phyloP scores from a whole-genome alignment of 2,113 vertebrate genomes.

The Malurus cyaneus region DNA sequence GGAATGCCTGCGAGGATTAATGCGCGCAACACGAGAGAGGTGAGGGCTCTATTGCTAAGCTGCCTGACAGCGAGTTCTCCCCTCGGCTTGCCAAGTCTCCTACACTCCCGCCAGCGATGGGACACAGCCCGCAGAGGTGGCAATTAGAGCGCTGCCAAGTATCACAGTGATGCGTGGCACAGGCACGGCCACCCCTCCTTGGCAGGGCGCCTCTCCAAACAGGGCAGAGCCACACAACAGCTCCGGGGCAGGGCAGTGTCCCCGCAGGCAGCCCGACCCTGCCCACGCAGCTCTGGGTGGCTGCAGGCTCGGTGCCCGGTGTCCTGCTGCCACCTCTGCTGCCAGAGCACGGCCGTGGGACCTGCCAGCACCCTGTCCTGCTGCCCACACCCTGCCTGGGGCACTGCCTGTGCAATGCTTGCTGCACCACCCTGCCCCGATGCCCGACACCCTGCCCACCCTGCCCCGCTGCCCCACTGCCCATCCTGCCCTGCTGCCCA shows the following conservation, averaged over 20 bases:
- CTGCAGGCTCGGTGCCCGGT: neutral
- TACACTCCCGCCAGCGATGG: neutral
- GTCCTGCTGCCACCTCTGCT: neutral
- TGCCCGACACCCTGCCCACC: too few relatives aligned
- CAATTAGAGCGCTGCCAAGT: neutral
- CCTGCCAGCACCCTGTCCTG: neutral
- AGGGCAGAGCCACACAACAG: neutral
- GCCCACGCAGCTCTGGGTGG: neutral
- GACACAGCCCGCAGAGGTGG: neutral
- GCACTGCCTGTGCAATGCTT: too few relatives aligned
- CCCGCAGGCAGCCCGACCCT: neutral
- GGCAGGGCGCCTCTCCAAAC: neutral
- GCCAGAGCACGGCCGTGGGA: accelerated
- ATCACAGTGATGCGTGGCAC: neutral
- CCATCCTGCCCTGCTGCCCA: too few relatives aligned
- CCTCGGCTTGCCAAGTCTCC: neutral
- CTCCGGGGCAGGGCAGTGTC: neutral
- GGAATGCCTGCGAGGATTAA: neutral
- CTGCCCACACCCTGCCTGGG: neutral
- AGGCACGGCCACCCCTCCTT: neutral
- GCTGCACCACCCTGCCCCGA: too few relatives aligned
- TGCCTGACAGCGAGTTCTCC: neutral
- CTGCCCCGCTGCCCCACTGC: too few relatives aligned
- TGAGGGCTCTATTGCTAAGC: neutral
- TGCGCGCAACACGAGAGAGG: neutral